Evolutionary conservation across 2,113 vertebrate genomes (phyloP), one percentile per base, ranked within the genome.

Genomic region (Gobiocypris rarus): DNA sequence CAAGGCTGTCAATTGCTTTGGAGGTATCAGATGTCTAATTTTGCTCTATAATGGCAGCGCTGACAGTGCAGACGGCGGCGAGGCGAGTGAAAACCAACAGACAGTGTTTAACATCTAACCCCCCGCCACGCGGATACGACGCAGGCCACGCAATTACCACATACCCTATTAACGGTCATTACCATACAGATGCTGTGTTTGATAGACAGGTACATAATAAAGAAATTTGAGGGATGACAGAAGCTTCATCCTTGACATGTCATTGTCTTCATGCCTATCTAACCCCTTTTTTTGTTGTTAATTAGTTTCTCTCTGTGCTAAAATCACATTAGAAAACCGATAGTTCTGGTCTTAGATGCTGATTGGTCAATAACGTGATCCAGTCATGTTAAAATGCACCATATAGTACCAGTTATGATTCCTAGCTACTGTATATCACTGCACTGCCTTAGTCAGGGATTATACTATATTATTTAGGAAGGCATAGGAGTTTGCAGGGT

Each of bases 1-100:
- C 94, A 92, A 94, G 92, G 92, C 93, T 92, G 93, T 93, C 93
- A 90, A 93, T 88, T 83, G 88, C 90, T 84, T 88, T 75, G 10
- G 5, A 92, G 89, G 92, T 92, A 93, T 92, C 79, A 87, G 79
- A 89, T 81, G 84, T 93, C 82, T 84, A 88, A 90, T 92, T 93
- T 88, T 88, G 89, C 90, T 89, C 86, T 86, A 92, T 91, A 87
- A 91, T 90, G 89, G 89, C 82, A 48, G 81, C 26, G 71, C 77
- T 31, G 65, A 85, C 84, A 82, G 50, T 74, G 84, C 73, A 81
- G 84, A 85, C 28, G 58, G 56, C 75, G 70, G 84, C 26, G 45
- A 85, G 43, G 75, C 84, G 87, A 89, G 85, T 92, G 89, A 89
- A 89, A 84, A 83, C 75, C 71, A 87, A 81, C 77, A 86, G 86